Percentiles rank a stretch among this genome's conserved stretches.
phyloP scores from a whole-genome alignment of 2,797 vertebrate genomes.

The Hemitrygon akajei region DNA sequence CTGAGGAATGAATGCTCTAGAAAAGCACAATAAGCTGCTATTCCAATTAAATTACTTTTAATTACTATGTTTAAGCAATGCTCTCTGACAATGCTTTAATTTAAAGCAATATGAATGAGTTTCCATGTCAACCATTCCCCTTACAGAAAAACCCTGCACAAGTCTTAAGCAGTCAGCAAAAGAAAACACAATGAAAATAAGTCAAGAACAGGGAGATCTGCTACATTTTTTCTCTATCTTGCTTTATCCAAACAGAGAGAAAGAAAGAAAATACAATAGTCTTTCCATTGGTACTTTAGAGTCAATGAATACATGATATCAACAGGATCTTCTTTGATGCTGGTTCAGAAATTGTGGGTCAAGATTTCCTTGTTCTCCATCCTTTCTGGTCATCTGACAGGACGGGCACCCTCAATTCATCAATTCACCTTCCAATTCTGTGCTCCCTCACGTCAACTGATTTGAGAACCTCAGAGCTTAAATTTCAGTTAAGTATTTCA shows the following conservation, averaged over 20 bases:
- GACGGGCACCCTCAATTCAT: neutral
- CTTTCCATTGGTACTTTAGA: neutral
- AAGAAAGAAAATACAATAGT: neutral
- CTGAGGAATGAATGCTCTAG: neutral
- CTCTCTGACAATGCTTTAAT: slow-evolving; percentile 2
- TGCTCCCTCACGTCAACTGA: neutral
- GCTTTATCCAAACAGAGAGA: slow-evolving; percentile 54
- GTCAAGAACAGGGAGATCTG: neutral
- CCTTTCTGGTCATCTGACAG: neutral
- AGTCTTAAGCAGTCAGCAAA: neutral
- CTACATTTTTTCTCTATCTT: slow-evolving; percentile 41
- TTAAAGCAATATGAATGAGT: neutral
- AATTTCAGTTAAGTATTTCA: neutral
- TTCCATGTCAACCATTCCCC: neutral
- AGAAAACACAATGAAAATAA: neutral
- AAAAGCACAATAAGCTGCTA: neutral
- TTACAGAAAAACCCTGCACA: neutral
- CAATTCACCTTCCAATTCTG: neutral
- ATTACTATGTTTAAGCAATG: slow-evolving; percentile 22
- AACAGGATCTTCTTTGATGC: neutral
- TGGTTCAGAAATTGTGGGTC: neutral
- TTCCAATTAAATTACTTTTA: slow-evolving; percentile 17
- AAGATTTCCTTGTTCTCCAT: neutral
- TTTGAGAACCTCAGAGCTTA: neutral
- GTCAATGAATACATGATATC: neutral